These are phyloP conservation scores for Portevinia maculata DNA, from an alignment of 2,888 invertebrate genomes.

Conservation along the genomic window DNA sequence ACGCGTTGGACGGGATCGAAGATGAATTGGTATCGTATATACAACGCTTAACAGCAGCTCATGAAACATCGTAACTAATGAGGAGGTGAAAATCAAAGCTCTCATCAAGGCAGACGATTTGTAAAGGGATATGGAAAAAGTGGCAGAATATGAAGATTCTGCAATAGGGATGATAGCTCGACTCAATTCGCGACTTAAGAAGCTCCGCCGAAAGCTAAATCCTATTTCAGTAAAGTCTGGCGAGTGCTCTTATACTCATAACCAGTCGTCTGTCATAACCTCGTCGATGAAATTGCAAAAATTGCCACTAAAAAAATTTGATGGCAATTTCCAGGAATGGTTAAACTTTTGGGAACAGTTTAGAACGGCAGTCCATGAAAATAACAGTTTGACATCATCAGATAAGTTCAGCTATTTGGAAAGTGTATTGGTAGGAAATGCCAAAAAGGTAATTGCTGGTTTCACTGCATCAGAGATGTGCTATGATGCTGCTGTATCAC, in stretches of 20 bases:
- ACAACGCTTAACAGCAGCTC: too few species aligned
- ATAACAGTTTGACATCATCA: conserved; percentile 3
- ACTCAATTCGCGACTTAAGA: conserved; percentile 6
- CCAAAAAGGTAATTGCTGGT: conserved; percentile 10
- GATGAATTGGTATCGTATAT: too few species aligned
- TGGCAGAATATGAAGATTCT: too few species aligned
- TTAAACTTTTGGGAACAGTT: conserved; percentile 39
- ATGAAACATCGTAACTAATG: too few species aligned
- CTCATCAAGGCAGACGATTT: too few species aligned
- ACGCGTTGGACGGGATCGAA: too few species aligned
- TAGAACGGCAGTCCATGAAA: conserved; percentile 18
- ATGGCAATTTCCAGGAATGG: conserved; percentile 13
- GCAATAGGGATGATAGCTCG: conserved; percentile 3
- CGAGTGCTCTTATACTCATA: neutral
- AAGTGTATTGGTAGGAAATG: conserved; percentile 3
- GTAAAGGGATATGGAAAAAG: too few species aligned
- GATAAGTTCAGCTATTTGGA: conserved; percentile 38
- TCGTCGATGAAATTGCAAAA: neutral
- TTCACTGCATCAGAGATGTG: conserved; percentile 1
- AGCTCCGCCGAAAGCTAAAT: neutral
- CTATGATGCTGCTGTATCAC: conserved; percentile 22
- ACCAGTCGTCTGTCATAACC: neutral
- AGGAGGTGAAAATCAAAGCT: too few species aligned
- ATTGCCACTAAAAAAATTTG: conserved; percentile 15
- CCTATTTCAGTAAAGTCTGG: neutral